A percentile compares a stretch with the other conserved stretches of the same genome.
These are phyloP conservation scores for Montipora efflorescens DNA, from an alignment of 64 coral and sea anemone species.

Conservation along the genomic window DNA sequence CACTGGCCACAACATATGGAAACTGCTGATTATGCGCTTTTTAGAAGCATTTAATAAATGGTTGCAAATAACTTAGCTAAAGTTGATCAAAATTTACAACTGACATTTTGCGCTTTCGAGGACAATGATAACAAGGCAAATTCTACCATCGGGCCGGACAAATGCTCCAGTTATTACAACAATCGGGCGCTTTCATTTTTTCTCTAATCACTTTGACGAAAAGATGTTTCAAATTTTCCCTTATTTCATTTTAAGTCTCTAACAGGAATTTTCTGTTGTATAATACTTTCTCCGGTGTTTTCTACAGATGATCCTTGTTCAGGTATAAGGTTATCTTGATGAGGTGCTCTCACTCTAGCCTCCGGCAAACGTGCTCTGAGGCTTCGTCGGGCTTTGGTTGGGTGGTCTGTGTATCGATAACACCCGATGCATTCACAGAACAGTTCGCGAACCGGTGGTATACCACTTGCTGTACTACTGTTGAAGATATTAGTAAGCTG, in stretches of 20 bases:
- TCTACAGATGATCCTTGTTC: background rate
- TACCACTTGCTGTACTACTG: background rate
- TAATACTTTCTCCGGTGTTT: background rate
- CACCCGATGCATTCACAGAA: background rate
- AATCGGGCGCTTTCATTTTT: background rate
- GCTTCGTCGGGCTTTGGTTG: background rate
- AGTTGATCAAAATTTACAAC: no score
- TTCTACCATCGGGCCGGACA: no score
- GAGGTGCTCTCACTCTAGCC: no score
- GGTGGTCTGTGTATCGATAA: background rate
- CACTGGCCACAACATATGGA: no score
- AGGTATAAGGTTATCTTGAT: background rate
- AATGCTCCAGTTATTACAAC: background rate
- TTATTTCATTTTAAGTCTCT: no score
- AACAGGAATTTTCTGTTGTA: background rate
- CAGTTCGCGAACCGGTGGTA: constrained; percentile 13
- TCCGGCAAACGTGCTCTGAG: background rate
- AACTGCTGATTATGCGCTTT: no score
- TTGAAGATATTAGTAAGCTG: background rate
- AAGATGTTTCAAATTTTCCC: background rate
- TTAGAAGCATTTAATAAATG: no score
- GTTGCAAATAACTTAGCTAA: no score
- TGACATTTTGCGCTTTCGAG: no score
- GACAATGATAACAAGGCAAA: no score
- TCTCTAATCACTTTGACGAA: background rate